Evolutionary conservation across 2,797 vertebrate genomes (phyloP).

Genomic region (Myoxocephalus aenaeus): DNA sequence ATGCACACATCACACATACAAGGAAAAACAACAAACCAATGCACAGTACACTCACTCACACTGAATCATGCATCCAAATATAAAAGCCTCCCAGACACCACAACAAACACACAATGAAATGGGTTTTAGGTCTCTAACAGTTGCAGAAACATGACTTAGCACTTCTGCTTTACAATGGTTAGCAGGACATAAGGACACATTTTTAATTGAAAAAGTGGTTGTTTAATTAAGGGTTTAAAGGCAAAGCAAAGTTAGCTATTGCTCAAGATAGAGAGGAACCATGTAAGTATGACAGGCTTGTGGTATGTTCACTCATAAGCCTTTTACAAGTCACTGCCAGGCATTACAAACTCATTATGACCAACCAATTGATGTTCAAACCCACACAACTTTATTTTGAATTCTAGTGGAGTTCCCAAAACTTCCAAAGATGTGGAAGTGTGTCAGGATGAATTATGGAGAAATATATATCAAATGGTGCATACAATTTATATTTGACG

Average conservation of each 20-base stretch:
- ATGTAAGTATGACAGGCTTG: conserved; percentile 14
- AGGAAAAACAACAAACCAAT: conserved; percentile 38
- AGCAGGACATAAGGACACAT: conserved; percentile 6
- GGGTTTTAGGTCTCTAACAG: background rate
- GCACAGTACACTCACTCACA: conserved; percentile 26
- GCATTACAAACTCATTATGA: conserved; percentile 21
- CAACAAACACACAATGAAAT: conserved; percentile 47
- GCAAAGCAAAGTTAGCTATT: background rate
- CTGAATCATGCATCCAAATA: conserved; percentile 58
- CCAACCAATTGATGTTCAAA: conserved; percentile 10
- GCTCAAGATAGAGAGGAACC: background rate
- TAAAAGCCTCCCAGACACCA: conserved; percentile 48
- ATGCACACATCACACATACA: conserved; percentile 10
- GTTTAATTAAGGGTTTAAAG: background rate
- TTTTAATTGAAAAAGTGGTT: background rate
- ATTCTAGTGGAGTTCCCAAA: background rate
- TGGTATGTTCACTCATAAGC: conserved; percentile 31
- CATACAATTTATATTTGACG: accelerated
- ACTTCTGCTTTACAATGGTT: conserved; percentile 43
- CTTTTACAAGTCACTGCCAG: background rate
- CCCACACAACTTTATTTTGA: conserved; percentile 15
- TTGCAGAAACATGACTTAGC: conserved; percentile 28
- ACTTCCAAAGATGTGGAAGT: background rate
- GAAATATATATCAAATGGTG: background rate
- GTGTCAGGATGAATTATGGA: background rate